phyloP scores from a whole-genome alignment of 2,797 vertebrate genomes.

The Caiman crocodilus region DNA sequence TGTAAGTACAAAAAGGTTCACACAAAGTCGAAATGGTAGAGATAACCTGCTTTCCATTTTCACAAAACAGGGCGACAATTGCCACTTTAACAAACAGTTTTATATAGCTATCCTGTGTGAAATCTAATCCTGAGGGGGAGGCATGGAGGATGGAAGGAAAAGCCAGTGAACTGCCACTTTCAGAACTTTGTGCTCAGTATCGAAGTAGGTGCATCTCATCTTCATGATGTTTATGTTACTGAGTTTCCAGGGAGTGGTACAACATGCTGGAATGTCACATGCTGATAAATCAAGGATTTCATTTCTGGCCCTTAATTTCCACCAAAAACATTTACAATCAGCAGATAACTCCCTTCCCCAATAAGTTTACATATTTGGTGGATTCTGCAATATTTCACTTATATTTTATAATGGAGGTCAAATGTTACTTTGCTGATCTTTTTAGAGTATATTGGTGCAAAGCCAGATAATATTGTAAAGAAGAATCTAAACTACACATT shows the following conservation, averaged over 20 bases:
- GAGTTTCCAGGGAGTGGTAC: not conserved
- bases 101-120: not conserved
- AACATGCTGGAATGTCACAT: not conserved
- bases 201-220: not conserved
- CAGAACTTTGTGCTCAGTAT: not conserved
- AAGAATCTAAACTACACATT: not conserved
- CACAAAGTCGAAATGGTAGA: not conserved
- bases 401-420: not conserved
- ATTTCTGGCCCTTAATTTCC: not conserved
- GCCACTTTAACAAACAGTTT: not conserved
- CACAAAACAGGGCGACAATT: not conserved
- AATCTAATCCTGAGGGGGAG: not conserved
- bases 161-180: not conserved
- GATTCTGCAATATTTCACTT: not conserved
- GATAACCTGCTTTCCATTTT: not conserved
- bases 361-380: not conserved
- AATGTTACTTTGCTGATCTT: not conserved
- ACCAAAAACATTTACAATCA: not conserved
- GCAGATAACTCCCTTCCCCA: no score
- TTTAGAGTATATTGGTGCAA: not conserved
- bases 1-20: not conserved
- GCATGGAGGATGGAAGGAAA: not conserved
- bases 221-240: accelerated
- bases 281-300: not conserved
- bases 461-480: not conserved